Evolutionary conservation across 2,113 vertebrate species (phyloP).

Genomic region (Parotia lawesii): DNA sequence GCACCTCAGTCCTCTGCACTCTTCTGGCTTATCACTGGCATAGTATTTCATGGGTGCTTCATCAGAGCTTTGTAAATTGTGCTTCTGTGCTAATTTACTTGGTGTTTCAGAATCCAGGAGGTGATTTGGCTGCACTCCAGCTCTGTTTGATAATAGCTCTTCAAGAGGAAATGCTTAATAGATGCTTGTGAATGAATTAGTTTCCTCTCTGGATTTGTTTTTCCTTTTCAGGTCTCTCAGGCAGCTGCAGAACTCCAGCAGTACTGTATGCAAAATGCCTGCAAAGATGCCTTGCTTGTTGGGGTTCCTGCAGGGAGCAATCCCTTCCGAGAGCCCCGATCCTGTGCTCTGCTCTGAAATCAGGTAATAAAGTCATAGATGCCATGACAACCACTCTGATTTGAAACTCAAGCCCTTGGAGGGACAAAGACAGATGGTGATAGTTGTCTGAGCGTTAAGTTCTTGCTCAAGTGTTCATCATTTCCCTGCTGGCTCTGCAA

Average conservation of each 20-base stretch:
- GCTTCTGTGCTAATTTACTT: neutral
- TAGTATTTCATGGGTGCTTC: neutral
- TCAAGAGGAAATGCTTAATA: neutral
- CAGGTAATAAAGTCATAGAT: constrained; percentile 39
- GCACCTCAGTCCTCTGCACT: neutral
- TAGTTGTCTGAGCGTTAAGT: neutral
- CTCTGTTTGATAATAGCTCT: neutral
- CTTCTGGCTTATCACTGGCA: neutral
- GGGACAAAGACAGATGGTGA: neutral
- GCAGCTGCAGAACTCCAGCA: constrained; percentile 94
- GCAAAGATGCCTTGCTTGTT: constrained; percentile 89
- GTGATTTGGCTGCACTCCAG: neutral
- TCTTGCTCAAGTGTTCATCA: neutral
- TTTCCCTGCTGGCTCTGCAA: neutral
- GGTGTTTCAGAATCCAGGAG: neutral
- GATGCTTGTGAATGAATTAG: neutral
- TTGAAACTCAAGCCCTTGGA: neutral
- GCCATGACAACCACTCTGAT: neutral
- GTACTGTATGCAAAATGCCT: constrained; percentile 93
- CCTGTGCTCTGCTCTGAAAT: constrained; percentile 85
- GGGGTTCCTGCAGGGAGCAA: constrained; percentile 92
- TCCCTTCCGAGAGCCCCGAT: constrained; percentile 91
- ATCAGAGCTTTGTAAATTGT: neutral
- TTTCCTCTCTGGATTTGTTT: neutral
- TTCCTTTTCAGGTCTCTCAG: constrained; percentile 85